A percentile compares a stretch with the other conserved stretches of the same genome.
phyloP scores from a whole-genome alignment of 1,140 invertebrate species.

The Dendroctonus valens region DNA sequence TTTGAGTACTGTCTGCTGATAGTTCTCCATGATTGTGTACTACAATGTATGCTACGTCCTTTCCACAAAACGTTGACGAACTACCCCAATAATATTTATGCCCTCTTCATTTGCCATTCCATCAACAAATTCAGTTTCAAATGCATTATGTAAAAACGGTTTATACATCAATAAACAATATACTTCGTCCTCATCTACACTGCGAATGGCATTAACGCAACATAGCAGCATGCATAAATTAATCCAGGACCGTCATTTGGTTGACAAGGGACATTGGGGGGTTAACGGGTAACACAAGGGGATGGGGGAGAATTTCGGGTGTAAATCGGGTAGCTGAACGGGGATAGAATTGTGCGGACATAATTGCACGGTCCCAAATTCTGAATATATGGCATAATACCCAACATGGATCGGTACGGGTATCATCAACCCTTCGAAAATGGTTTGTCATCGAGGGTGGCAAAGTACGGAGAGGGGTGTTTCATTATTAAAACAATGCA shows the following conservation, averaged over 20 bases:
- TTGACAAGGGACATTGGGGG: conserved; percentile 16
- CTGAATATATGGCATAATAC: conserved; percentile 15
- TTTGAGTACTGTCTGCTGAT: no score
- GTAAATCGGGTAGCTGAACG: conserved; percentile 22
- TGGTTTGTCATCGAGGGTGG: not conserved
- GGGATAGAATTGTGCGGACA: conserved; percentile 8
- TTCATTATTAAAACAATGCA: no score
- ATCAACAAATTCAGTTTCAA: conserved; percentile 15
- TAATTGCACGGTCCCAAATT: conserved; percentile 24
- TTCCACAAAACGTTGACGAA: no score
- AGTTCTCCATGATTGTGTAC: no score
- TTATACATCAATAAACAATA: conserved; percentile 33
- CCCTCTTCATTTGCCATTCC: conserved; percentile 14
- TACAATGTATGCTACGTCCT: no score
- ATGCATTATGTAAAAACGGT: conserved; percentile 19
- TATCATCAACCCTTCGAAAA: conserved; percentile 19
- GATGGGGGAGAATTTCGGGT: conserved; percentile 21
- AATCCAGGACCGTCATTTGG: conserved; percentile 26
- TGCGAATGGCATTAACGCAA: conserved; percentile 30
- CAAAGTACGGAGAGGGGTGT: not conserved
- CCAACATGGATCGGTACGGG: conserved; percentile 1
- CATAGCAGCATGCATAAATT: conserved; percentile 29
- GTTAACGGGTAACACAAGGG: conserved; percentile 14
- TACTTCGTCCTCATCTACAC: conserved; percentile 11
- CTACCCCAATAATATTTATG: not conserved